Evolutionary conservation across 2,797 vertebrate species (phyloP), one percentile per base, ranked within the genome.

Genomic region (Amniataba percoides): DNA sequence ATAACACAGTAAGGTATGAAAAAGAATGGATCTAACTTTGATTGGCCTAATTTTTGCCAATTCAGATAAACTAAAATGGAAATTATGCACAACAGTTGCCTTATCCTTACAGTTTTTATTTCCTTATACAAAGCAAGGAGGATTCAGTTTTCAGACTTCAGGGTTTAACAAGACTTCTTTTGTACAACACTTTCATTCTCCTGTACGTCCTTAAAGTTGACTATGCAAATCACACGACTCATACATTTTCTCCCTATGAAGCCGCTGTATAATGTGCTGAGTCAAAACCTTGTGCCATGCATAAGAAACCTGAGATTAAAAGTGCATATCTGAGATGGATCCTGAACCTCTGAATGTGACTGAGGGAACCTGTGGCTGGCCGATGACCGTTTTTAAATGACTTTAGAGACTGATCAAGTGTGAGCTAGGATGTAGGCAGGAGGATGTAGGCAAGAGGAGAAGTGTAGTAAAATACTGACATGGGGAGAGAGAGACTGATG

Each of bases 271-370:
- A 46, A 78, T 74, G 40, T 83, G 64, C 69, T 73, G 70, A 86
- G 70, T 81, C 59, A 61, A 73, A 83, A 67, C 67, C 21, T 10
- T 49, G 81, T 53, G 56, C 69, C 36, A 48, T 31, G 62, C 73
- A 82, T 71, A 57, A 77, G 58, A 87, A 80, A 71, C 42, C 57
- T 27, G 59, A 77, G 68, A 72, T 74, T 79, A 66, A 79, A 82
- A 61, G 59, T 23, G 70, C 55, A 51, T 43, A 58, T 70, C 70
- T 14, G 49, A 66, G 31, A 27, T 45, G 58, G 77, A 69, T 79
- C 57, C 61, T 74, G 65, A 67, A 68, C 74, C 42, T 42, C 21
- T 31, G 45, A 76, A 55, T 18, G 34, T 7, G 8, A 9, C 8
- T 3, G 53, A 11, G 18, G 31, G 73, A 59, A 78, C 49, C n/a